Evolutionary conservation across 2,888 invertebrate genomes (phyloP), one percentile per base, ranked within the genome.

Genomic region (Ornithoptera alexandrae): DNA sequence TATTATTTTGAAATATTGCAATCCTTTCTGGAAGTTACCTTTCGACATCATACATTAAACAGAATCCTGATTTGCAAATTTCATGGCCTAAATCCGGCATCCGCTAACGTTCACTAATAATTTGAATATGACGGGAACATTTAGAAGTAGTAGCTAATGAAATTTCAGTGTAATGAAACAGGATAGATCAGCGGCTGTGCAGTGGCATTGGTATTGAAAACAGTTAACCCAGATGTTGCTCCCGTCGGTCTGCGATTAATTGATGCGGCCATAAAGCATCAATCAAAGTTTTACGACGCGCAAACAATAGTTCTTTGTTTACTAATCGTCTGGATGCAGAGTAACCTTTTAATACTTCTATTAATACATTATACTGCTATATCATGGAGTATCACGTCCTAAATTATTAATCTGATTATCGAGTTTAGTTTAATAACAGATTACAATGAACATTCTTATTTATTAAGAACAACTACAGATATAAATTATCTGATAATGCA

Each of bases 271-370:
- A 82, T 88, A 88, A 87, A 87, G 87, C 83, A 89, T 90, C 89
- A 89, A 90, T 91, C 90, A 90, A 84, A 83, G 84, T 87, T 91
- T 90, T 85, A 91, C 89, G 86, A 83, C 79, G 80, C 77, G 81
- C 83, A 84, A 84, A 88, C 89, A 89, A 89, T 84, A 81, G 85
- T 81, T 84, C 79, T 81, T 81, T 82, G 84, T 85, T 81, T 84
- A 84, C 84, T 81, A 81, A 89, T 90, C 87, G 87, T 89, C 85
- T 87, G 76, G 79, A 77, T 78, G 77, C 75, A 73, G 70, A 73
- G 74, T 77, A 78, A 79, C 77, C 82, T 79, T 81, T 80, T 80
- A 82, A 79, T 79, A 68, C 72, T 67, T 68, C 78, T 81, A 80
- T 82, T 80, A 74, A 74, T 73, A 76, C 36, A 36, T 58, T 22